A percentile compares a stretch with the other conserved stretches of the same genome.
These are phyloP conservation scores for Pheucticus melanocephalus DNA, from an alignment of 2,113 vertebrate species.

Conservation along the genomic window DNA sequence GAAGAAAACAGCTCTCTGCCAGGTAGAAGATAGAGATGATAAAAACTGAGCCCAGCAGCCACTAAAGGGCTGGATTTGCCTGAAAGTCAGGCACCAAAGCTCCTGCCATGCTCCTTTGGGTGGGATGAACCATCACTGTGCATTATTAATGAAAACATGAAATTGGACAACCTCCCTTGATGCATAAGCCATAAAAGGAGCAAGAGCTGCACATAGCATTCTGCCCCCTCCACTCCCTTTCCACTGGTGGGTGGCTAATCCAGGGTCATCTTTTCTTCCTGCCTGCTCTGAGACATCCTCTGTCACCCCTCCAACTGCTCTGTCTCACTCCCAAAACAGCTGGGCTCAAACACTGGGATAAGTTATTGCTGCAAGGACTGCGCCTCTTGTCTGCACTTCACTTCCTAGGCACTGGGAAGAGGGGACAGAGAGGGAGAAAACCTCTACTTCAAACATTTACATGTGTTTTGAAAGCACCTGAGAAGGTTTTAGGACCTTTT, in stretches of 20 bases:
- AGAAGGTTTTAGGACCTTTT: not conserved
- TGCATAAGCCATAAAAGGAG: not conserved
- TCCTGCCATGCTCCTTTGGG: not conserved
- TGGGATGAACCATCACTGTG: not conserved
- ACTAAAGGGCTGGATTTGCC: not conserved
- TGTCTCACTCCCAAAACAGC: not conserved
- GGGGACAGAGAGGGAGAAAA: not conserved
- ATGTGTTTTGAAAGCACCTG: not conserved
- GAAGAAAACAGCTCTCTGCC: not conserved
- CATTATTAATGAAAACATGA: not conserved
- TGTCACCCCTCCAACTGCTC: not conserved
- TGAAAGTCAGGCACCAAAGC: not conserved
- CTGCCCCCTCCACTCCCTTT: not conserved
- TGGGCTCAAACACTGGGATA: not conserved
- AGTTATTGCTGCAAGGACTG: not conserved
- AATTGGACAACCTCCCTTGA: not conserved
- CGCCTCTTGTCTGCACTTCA: not conserved
- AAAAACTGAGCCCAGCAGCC: not conserved
- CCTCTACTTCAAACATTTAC: not conserved
- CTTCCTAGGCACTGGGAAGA: not conserved
- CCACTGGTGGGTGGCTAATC: accelerated
- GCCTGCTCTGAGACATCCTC: not conserved
- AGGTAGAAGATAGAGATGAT: accelerated
- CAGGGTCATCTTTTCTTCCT: not conserved
- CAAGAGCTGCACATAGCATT: not conserved